Conservation (phyloP, 1,140 invertebrate genomes). For the Aphelinus certus region DNA sequence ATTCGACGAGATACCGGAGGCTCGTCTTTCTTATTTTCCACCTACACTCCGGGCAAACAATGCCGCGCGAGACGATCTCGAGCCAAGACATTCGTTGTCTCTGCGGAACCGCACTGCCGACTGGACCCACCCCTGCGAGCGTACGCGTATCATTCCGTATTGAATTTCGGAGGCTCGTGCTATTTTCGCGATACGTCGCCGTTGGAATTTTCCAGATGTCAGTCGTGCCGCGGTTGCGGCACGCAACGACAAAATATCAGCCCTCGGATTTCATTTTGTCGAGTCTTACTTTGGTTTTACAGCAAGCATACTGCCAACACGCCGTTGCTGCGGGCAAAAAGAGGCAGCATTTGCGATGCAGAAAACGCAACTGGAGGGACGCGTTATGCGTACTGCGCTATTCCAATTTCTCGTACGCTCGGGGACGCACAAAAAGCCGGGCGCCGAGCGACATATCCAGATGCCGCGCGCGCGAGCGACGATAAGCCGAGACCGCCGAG, state of each 20-base stretch:
- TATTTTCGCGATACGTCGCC: neutral
- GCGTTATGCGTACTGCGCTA: neutral
- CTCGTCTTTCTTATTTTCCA: neutral
- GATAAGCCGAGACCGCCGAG: neutral
- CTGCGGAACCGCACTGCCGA: neutral
- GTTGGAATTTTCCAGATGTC: too few species aligned
- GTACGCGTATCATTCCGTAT: too few species aligned
- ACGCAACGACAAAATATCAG: neutral
- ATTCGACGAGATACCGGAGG: neutral
- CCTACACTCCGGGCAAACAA: constrained; percentile 5
- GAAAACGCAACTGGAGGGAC: too few species aligned
- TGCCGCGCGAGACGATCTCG: neutral
- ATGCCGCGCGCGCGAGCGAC: too few species aligned
- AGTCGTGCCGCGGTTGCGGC: too few species aligned
- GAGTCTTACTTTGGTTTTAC: constrained; percentile 14
- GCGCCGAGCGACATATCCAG: too few species aligned
- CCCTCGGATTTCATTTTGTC: constrained; percentile 1
- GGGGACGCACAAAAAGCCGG: neutral
- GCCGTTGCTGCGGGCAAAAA: too few species aligned
- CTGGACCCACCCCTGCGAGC: too few species aligned
- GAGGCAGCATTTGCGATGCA: too few species aligned
- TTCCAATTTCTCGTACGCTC: constrained; percentile 17
- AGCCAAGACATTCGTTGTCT: too few species aligned
- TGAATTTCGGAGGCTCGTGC: constrained; percentile 26
- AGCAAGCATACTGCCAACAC: neutral